phyloP scores from a whole-genome alignment of 2,888 invertebrate species.

The Caenorhabditis drosophilae region DNA sequence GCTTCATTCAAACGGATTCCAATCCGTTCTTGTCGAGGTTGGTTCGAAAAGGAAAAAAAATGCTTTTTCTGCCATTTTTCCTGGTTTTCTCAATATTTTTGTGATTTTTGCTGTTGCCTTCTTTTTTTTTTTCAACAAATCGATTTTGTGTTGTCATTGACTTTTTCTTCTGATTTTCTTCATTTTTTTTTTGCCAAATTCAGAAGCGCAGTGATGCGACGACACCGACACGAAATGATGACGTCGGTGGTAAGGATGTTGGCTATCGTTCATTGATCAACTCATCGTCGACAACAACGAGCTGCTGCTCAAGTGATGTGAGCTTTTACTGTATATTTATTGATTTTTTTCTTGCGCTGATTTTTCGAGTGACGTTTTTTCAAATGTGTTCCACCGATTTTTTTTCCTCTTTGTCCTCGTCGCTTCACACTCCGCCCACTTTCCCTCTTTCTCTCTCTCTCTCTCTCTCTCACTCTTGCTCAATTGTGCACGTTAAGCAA shows the following conservation, averaged over 20 bases:
- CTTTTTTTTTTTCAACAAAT: constrained; percentile 6
- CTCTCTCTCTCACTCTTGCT: too few species aligned
- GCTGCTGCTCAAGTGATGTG: background rate
- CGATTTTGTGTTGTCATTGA: background rate
- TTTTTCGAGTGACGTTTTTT: background rate
- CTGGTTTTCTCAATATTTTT: too few species aligned
- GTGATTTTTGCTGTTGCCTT: too few species aligned
- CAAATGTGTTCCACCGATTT: constrained; percentile 33
- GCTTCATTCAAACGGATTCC: constrained; percentile 35
- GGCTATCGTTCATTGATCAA: background rate
- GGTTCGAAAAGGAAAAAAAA: too few species aligned
- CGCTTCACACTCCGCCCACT: too few species aligned
- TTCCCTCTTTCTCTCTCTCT: too few species aligned
- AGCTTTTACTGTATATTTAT: background rate
- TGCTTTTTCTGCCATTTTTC: too few species aligned
- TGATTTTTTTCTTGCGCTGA: background rate
- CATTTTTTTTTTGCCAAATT: background rate
- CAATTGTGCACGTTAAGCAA: constrained; percentile 3
- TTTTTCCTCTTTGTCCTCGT: too few species aligned
- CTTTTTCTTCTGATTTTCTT: background rate
- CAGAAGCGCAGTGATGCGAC: too few species aligned
- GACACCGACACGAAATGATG: too few species aligned
- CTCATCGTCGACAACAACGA: background rate
- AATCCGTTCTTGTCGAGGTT: constrained; percentile 42
- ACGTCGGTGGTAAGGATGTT: background rate